Evolutionary conservation across 1,140 invertebrate genomes (phyloP), one percentile per base, ranked within the genome.

Genomic region (Rhopalosiphum padi): DNA sequence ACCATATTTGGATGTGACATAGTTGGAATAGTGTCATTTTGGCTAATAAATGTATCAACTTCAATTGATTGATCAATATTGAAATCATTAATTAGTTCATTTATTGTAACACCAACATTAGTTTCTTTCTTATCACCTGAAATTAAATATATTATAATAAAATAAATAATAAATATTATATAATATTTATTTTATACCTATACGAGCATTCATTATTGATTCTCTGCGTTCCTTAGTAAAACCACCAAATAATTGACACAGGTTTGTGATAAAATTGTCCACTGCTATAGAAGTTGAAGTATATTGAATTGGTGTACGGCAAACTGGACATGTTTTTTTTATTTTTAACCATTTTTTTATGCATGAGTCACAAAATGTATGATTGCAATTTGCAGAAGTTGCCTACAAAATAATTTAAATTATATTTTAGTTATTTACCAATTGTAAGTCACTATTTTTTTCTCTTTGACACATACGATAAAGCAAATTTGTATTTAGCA

Each of bases 321-420:
- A 98, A 89, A 97, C 96, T 0, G 97, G 97, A 95, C 97, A 98
- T 21, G 96, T 96, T 51, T 96, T 96, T 94, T 97, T 97, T 93
- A 97, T 97, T 85, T 96, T 96, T 94, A 96, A 96, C 98, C 98
- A 98, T 89, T 95, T 95, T 0, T 95, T 95, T 53, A 98, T 97
- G 94, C 98, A 98, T 94, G 96, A 96, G 53, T 96, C 95, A 95
- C 98, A 98, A 94, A 97, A 98, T 3, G 97, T 97, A 94, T 98
- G 98, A 1, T 96, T 96, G 95, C 98, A 98, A 94, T 96, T 97
- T 9, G 98, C 95, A 0, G 97, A 97, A 35, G 96, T 97, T 0
- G 97, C 97, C 96, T 96, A 18, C 93, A 41, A 94, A 94, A 94
- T 93, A 94, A 90, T 94, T 93, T 30, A 46, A 46, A 86, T 87